Evolutionary conservation across 2,888 invertebrate genomes (phyloP), one percentile per base, ranked within the genome.

Genomic region (Uloborus plumipes): DNA sequence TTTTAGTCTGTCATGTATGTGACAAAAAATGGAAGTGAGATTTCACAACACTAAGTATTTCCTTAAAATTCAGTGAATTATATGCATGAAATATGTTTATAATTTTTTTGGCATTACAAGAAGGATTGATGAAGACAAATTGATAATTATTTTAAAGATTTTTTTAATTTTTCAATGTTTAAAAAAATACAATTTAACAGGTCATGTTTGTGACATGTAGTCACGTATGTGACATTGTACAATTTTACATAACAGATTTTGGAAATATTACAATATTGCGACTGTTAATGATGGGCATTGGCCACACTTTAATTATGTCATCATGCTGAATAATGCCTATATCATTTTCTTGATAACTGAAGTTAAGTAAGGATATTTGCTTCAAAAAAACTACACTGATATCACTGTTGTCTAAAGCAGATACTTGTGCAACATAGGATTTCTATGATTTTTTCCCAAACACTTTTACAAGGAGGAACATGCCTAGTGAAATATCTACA

Each of bases 131-230:
- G 11, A 53, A 53, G 3, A 3, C 53, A 53, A 18, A 53, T 2
- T 53, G 11, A 53, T 53, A 53, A 53, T 11, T 53, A 18, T 53
- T 53, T 53, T 53, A 53, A 31, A 31, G 2, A 31, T 31, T 4
- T 31, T 31, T 31, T 31, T 31, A 31, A n/a, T 7, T 31, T 31
- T 31, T 31, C 31, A 31, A 31, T 31, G 2, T 31, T 31, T 31
- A 31, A 31, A 2, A 31, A 31, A 31, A 31, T 53, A 18, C 11
- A 6, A 53, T 53, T 53, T 53, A 6, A 11, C 53, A n/a, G 53
- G 53, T 53, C 53, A 53, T 53, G 53, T 53, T 6, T 53, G 53
- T 53, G 53, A 53, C 53, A 53, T 3, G 53, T 53, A 53, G 53
- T 53, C 53, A 53, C 11, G 53, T 53, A 53, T 53, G 11, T 53